Evolutionary conservation across 2,113 vertebrate species (phyloP).

Genomic region (Mormyrus iriodes): DNA sequence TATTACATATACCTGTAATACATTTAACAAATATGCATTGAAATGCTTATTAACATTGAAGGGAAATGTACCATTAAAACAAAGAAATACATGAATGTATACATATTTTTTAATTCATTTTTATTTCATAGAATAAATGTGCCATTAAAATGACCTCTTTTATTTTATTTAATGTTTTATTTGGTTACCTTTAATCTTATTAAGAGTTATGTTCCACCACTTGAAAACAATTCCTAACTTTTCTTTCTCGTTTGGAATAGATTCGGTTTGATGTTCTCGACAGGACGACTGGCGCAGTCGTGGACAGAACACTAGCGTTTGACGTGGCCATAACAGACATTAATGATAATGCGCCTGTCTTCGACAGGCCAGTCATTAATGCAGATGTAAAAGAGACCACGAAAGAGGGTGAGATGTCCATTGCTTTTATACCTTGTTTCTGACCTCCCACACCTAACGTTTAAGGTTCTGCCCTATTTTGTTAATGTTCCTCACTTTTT

Average conservation of each 20-base stretch:
- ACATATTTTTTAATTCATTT: neutral
- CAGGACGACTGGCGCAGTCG: accelerated
- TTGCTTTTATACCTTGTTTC: neutral
- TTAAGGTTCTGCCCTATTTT: neutral
- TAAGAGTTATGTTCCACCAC: neutral
- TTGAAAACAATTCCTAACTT: neutral
- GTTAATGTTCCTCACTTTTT: neutral
- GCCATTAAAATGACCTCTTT: neutral
- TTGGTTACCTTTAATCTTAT: neutral
- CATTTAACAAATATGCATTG: neutral
- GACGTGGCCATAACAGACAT: slow-evolving; percentile 61
- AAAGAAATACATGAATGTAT: neutral
- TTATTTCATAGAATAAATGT: neutral
- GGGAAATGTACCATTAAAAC: neutral
- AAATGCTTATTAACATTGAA: neutral
- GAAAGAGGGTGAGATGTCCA: slow-evolving; percentile 25
- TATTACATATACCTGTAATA: neutral
- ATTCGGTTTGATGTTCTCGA: slow-evolving; percentile 58
- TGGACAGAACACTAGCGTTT: slow-evolving; percentile 66
- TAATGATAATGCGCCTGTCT: slow-evolving; percentile 69
- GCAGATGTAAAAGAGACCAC: slow-evolving; percentile 46
- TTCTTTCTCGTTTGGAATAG: slow-evolving; percentile 39
- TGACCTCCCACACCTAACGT: neutral
- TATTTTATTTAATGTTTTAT: neutral
- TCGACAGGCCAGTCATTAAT: slow-evolving; percentile 31